Conservation (phyloP, 2,797 vertebrate species). For the Microctenopoma lineatum region DNA sequence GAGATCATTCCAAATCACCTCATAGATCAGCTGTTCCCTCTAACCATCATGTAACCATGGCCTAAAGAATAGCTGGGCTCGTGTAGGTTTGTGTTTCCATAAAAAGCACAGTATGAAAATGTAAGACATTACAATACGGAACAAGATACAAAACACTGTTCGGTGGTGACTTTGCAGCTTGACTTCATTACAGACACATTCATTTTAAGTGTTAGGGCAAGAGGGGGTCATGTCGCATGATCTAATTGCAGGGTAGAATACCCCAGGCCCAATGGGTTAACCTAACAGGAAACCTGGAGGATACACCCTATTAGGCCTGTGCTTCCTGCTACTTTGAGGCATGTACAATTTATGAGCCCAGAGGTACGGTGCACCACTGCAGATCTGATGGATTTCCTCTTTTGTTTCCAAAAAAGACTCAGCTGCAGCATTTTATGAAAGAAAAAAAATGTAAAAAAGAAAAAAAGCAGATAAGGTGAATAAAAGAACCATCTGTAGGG, state of each 20-base stretch:
- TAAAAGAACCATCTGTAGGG: conserved; percentile 84
- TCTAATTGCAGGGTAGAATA: conserved; percentile 58
- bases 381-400: conserved; percentile 87
- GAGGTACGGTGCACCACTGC: conserved; percentile 73
- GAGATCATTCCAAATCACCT: background rate
- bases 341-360: conserved; percentile 80
- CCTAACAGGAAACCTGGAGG: conserved; percentile 83
- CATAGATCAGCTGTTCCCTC: conserved; percentile 1
- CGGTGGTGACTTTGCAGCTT: conserved; percentile 49
- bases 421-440: conserved; percentile 75
- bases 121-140: background rate
- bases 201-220: conserved; percentile 58
- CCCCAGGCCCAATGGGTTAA: conserved; percentile 72
- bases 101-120: conserved; percentile 10
- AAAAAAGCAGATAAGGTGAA: conserved; percentile 81
- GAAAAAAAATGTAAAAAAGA: conserved; percentile 56
- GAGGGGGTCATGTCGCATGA: conserved; percentile 57
- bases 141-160: conserved; percentile 2
- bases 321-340: conserved; percentile 86
- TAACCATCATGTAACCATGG: conserved; percentile 1
- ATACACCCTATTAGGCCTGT: conserved; percentile 84
- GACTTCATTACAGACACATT: conserved; percentile 57
- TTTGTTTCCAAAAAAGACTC: conserved; percentile 66
- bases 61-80: background rate
- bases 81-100: conserved; percentile 5